Evolutionary conservation across 2,888 invertebrate species (phyloP), one percentile per base, ranked within the genome.

Genomic region (Drosophila paranaensis): DNA sequence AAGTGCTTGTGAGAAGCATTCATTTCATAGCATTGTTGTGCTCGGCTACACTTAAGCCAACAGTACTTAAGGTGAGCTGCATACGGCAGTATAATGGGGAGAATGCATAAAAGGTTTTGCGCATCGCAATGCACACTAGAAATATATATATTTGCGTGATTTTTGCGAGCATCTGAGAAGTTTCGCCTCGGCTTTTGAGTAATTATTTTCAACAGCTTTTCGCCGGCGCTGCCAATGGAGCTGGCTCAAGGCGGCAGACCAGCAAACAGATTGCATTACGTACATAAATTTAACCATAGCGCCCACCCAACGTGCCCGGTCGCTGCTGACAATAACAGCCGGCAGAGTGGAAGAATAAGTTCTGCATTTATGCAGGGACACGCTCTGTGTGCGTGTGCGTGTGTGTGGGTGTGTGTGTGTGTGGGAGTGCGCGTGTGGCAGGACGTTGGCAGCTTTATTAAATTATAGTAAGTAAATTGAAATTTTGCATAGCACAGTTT

Each of bases 171-270:
- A 65, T 51, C 45, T 16, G 55, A 60, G 25, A 73, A 70, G 65
- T 65, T 73, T 51, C 65, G 35, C 53, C 65, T 70, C 55, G 65
- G 63, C 79, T 86, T 86, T 71, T 71, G 70, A 81, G 77, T 86
- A 82, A 82, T 82, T 82, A 86, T 86, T 81, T 86, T 83, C 74
- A 83, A 86, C 77, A 82, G 76, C 86, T 82, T 82, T 79, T 72
- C 65, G 67, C 73, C 63, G 70, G 58, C 70, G 65, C 71, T 62
- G 33, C 8, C 8, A 8, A 6, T 33, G 33, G 33, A 0, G 33
- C 33, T 33, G 33, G 70, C 73, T 71, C 46, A 82, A 74, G 82
- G 71, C 86, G 58, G 58, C 62, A 57, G 69, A 57, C 75, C 68
- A 56, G 76, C 75, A 73, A 70, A 58, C 70, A 81, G 79, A 83